Evolutionary conservation across 1,140 invertebrate species (phyloP).

Genomic region (Melitaea cinxia): DNA sequence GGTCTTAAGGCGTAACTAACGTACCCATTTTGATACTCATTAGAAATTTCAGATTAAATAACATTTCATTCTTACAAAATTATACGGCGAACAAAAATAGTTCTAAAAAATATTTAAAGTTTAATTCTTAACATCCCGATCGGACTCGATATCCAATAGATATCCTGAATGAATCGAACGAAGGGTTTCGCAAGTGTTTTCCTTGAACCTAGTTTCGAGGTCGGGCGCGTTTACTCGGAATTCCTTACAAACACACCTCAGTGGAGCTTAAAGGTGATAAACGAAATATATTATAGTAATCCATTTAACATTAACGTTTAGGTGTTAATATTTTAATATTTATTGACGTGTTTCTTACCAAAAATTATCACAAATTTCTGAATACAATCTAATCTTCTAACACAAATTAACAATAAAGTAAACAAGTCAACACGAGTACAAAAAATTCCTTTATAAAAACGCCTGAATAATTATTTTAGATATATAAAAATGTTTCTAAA

Average conservation of each 20-base stretch:
- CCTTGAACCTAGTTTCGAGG: conserved; percentile 45
- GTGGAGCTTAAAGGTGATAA: neutral
- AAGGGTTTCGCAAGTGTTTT: conserved; percentile 37
- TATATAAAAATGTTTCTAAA: no score
- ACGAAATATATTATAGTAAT: neutral
- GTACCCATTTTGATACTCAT: no score
- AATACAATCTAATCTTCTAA: neutral
- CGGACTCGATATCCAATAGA: conserved; percentile 24
- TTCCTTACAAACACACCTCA: conserved; percentile 13
- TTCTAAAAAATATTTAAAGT: no score
- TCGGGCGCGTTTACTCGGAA: conserved; percentile 30
- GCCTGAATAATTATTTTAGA: no score
- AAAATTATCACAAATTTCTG: no score
- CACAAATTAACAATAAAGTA: no score
- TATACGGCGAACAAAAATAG: no score
- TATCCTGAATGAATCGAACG: conserved; percentile 41
- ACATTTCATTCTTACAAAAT: no score
- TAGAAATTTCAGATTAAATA: no score
- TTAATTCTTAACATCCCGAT: conserved; percentile 23
- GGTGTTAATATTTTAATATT: neutral
- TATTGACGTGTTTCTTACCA: neutral
- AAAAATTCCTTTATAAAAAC: no score
- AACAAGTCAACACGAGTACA: no score
- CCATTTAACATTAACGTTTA: neutral
- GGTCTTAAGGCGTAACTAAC: no score